Evolutionary conservation across 2,113 vertebrate species (phyloP), one percentile per base, ranked within the genome.

Genomic region (Hassar affinis): DNA sequence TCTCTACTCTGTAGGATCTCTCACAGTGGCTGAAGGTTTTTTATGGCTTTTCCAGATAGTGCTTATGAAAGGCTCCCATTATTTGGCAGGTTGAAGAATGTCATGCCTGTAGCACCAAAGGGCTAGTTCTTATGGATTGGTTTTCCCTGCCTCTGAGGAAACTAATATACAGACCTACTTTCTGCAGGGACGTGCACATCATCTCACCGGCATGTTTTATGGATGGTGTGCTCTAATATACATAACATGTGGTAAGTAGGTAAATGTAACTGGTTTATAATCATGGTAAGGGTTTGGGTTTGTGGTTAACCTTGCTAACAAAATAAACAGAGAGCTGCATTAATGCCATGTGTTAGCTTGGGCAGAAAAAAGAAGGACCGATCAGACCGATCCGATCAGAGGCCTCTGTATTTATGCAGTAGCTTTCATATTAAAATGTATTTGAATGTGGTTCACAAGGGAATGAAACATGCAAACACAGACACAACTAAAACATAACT

Each of bases 31-130:
- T 85, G 81, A 87, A 82, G 79, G 77, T 51, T 83, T 90, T 91
- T 90, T 42, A 92, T 85, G 86, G 84, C 88, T 89, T 92, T 91
- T 88, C 87, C 88, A 88, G 87, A 91, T 84, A 88, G 84, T 82
- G 88, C 85, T 85, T 89, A 87, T 92, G 88, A 93, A 93, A 91
- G 91, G 87, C 88, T 90, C 84, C 84, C 87, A 90, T 92, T 93
- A 90, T 92, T 84, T 88, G 85, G 68, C 71, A 61, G 30, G 76
- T 38, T 78, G 47, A 87, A 86, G 80, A 89, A 88, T 86, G 75
- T 69, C 80, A 81, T 79, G 68, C 85, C 76, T 87, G 90, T 82
- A 89, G 79, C 88, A 85, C 61, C 74, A 78, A 72, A 81, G 71
- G 49, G 49, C 30, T 71, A 27, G 15, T 14, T 35, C 61, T 84